phyloP scores from a whole-genome alignment of 2,888 invertebrate genomes.

The Aleiodes alternator region DNA sequence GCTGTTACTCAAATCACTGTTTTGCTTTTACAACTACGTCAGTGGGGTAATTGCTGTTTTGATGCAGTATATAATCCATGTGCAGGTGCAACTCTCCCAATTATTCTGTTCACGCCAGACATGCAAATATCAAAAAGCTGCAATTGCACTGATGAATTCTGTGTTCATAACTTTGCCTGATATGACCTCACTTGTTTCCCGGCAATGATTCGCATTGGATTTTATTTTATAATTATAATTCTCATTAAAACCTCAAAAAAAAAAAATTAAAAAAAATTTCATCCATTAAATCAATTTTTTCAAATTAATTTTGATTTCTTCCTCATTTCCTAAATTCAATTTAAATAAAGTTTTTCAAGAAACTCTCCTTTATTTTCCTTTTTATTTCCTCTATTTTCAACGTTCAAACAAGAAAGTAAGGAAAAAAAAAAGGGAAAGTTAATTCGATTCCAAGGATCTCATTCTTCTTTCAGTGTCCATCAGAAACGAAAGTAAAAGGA shows the following conservation, averaged over 20 bases:
- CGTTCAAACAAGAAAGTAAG: background rate
- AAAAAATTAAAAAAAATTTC: background rate
- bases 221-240: constrained; percentile 44
- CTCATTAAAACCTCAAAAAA: constrained; percentile 42
- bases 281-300: too few relatives aligned
- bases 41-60: constrained; percentile 45
- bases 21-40: constrained; percentile 31
- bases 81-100: constrained; percentile 58
- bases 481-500: constrained; percentile 18
- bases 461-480: constrained; percentile 44
- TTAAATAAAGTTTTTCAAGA: constrained; percentile 5
- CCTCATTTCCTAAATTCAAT: background rate
- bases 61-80: constrained; percentile 26
- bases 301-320: too few relatives aligned
- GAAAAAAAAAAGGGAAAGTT: constrained; percentile 40
- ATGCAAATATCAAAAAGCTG: constrained; percentile 54
- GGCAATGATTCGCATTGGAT: background rate
- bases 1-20: constrained; percentile 47
- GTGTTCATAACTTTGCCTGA: constrained; percentile 51
- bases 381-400: background rate
- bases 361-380: background rate
- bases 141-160: constrained; percentile 40
- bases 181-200: constrained; percentile 38
- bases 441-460: constrained; percentile 29
- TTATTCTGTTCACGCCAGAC: constrained; percentile 62